Base-by-base conservation (phyloP, 2,797 vertebrate genomes). In the Bryconaethiops microstoma region DNA sequence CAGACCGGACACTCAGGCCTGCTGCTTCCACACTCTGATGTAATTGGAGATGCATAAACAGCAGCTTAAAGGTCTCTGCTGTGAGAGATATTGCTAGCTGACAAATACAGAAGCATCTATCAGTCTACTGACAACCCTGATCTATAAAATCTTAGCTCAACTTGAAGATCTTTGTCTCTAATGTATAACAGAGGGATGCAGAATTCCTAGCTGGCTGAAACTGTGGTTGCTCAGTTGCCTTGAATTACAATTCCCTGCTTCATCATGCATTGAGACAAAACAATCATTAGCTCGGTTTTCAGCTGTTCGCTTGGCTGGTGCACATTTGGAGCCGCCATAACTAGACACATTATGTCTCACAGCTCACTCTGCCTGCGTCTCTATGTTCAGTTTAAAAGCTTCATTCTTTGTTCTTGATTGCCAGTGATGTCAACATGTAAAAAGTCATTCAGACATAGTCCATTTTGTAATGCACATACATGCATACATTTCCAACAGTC, bases 81-180 rank as follows among this genome's bases (percentile, higher is more conserved):
- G 9, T 19, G 14, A 39, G 45, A 39, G 60, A 84, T 68, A 74
- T 55, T 77, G 68, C 71, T 81, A 13, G 4, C 63, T 79, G 80
- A 70, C 35, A 17, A 70, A 84, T 73, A 54, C 67, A 75, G 78
- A 25, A 64, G 74, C 57, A 85, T 17, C 52, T 19, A 45, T 67
- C 69, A 76, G 52, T 35, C 52, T 74, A n/a, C 50, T 39, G 76
- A 40, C 74, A 35, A 35, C 2, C 35, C 35, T 2, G 35, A 35
- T 35, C 35, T 35, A 35, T 35, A 35, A 35, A 35, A 35, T 35
- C 25, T 4, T 6, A 40, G 50, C 48, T 4, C 35, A 60, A 69
- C 39, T 16, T 23, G 14, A 82, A 72, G 25, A 75, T 78, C 83
- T 88, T 86, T 88, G 82, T 86, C 40, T 59, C 74, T 63, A 83